Percentiles rank a stretch among this genome's conserved stretches.
Conservation (phyloP, 2,113 vertebrate genomes). For the Hylia prasina region DNA sequence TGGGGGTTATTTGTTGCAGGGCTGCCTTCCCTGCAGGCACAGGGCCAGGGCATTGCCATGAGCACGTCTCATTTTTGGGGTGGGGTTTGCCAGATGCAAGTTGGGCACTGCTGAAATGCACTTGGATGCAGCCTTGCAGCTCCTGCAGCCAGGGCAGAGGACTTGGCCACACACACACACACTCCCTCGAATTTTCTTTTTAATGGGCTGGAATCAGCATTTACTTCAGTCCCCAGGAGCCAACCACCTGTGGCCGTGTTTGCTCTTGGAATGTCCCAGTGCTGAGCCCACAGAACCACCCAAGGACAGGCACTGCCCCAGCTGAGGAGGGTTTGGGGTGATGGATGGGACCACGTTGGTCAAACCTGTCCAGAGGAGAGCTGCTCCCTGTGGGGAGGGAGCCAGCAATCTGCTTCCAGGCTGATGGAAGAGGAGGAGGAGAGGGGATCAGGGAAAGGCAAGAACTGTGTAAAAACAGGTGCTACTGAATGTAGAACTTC, state of each 20-base stretch:
- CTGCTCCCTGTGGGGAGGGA: background rate
- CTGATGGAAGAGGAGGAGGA: too few relatives aligned
- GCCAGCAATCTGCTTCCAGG: background rate
- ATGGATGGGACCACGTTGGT: background rate
- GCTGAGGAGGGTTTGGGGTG: fast-evolving
- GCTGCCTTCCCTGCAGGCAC: background rate
- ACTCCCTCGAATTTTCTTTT: background rate
- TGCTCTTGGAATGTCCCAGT: background rate
- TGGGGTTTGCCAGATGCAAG: background rate
- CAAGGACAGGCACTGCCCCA: background rate
- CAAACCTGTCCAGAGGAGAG: background rate
- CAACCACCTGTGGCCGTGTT: fast-evolving
- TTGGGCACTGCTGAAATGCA: background rate
- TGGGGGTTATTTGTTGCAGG: background rate
- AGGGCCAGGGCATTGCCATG: fast-evolving
- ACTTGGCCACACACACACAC: too few relatives aligned
- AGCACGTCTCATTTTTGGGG: background rate
- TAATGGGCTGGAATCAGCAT: background rate
- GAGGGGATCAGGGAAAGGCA: background rate
- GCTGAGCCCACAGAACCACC: background rate
- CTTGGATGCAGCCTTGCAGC: background rate
- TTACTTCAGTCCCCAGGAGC: background rate
- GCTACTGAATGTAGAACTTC: background rate
- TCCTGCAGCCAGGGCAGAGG: background rate
- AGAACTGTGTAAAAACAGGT: too few relatives aligned